Conservation (phyloP, 2,797 vertebrate species). For the Sebastes iracundus region DNA sequence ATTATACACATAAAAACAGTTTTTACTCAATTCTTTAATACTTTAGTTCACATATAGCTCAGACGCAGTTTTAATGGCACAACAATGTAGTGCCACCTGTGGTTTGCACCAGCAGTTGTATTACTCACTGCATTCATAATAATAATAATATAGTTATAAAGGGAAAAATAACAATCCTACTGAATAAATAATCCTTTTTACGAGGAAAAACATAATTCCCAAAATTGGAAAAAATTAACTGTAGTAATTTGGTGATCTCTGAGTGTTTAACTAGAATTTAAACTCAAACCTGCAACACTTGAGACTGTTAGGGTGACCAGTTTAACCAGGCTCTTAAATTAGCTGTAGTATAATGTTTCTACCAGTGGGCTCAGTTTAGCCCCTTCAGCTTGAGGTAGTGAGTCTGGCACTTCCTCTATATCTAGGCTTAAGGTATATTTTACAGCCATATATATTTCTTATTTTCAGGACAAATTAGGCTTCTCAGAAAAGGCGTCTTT, state of each 20-base stretch:
- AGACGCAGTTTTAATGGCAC: neutral
- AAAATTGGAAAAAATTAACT: neutral
- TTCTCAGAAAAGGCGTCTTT: neutral
- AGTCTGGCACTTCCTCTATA: neutral
- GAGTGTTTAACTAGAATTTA: neutral
- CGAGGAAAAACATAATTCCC: neutral
- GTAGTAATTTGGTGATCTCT: neutral
- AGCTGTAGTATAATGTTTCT: slow-evolving; percentile 39
- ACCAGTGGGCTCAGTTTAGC: slow-evolving; percentile 1
- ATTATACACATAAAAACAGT: neutral
- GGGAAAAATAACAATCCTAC: neutral
- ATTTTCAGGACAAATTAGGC: neutral
- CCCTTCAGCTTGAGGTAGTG: neutral
- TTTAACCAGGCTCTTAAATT: slow-evolving; percentile 38
- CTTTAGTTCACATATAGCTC: neutral
- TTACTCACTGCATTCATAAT: neutral
- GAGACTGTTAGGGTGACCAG: neutral
- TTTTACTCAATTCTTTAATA: neutral
- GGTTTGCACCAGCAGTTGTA: neutral
- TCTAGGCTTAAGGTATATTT: neutral
- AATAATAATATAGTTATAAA: neutral
- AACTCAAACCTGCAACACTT: neutral
- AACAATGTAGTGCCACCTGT: neutral
- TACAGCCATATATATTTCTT: neutral
- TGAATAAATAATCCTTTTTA: neutral